Evolutionary conservation across 2,113 vertebrate genomes (phyloP), one percentile per base, ranked within the genome.

Genomic region (Corythornis madagascariensis): DNA sequence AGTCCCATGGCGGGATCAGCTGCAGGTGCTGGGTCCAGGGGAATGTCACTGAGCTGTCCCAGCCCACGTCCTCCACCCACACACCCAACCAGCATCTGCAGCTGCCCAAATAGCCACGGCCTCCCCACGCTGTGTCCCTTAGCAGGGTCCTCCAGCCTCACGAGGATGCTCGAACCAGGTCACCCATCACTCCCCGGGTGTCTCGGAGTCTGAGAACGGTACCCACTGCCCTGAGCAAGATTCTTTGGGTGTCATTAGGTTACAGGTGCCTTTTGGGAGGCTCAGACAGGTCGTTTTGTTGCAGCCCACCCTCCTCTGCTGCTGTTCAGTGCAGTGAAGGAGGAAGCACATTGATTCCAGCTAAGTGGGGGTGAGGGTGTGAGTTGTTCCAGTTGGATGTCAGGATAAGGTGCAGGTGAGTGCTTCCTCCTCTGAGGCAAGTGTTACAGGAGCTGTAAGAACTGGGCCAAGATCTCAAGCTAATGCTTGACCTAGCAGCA

Each of bases 151-250:
- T 71, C 21, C 33, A 40, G 50, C 78, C 45, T 22, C 40, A 2
- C 7, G 5, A 6, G 70, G 83, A 18, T 33, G 75, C 65, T 55
- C 53, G 8, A n/a, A 24, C 64, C 29, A 0, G 28, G 33, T 48
- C 63, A 29, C 29, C 4, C 22, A 2, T 25, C 5, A 2, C 78
- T 66, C 59, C 59, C 10, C 0, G 0, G 7, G 14, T 45, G 26
- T 53, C 38, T 4, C 16, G 2, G 38, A 5, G 0, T 21, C 28
- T 28, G 1, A 61, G 31, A 0, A 7, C 0, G 6, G 2, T 42
- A 24, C 43, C 43, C 4, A 22, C 86, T 50, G 59, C n/a, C 43
- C 31, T 33, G 48, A 6, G 2, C 0, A 10, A 13, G 67, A 1
- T 40, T 6, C 2, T 28, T 15, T 5, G 13, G 9, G 48, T 21